Percentiles rank a stretch among this genome's conserved stretches.
These are phyloP conservation scores for Drosophila suzukii DNA, from an alignment of 1,140 invertebrate species.

Conservation along the genomic window DNA sequence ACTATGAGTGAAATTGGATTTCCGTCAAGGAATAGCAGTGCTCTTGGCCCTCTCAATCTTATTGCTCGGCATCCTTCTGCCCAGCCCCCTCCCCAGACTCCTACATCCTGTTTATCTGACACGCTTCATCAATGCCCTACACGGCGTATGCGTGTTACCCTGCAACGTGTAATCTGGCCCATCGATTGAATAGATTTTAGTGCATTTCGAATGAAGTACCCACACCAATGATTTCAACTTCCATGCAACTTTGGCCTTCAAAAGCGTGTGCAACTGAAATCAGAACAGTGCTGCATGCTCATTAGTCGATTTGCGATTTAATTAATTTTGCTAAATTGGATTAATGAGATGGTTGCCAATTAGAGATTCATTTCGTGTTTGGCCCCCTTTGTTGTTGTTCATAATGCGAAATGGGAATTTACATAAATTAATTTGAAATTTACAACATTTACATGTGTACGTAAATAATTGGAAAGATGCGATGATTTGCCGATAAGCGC, in stretches of 20 bases:
- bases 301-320: conserved; percentile 78
- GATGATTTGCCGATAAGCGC: conserved; percentile 65
- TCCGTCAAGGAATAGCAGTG: conserved; percentile 8
- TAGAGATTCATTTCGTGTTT: conserved; percentile 57
- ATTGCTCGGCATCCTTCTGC: neutral
- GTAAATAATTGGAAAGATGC: conserved; percentile 68
- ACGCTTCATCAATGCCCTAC: conserved; percentile 49
- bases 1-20: conserved; percentile 50
- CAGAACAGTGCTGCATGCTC: conserved; percentile 52
- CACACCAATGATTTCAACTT: neutral
- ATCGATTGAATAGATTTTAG: conserved; percentile 60
- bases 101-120: conserved; percentile 38
- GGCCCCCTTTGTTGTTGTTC: conserved; percentile 33
- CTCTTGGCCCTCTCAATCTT: neutral
- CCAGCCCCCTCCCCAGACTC: neutral
- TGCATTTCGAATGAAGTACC: conserved; percentile 15
- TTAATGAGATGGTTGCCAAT: conserved; percentile 78
- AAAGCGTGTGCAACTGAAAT: conserved; percentile 40
- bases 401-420: conserved; percentile 65
- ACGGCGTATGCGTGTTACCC: conserved; percentile 54
- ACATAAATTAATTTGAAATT: conserved; percentile 73
- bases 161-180: conserved; percentile 52
- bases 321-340: conserved; percentile 80
- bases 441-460: conserved; percentile 59
- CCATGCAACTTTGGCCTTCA: conserved; percentile 37